Percentiles rank a stretch among this genome's conserved stretches.
These are phyloP conservation scores for Hyaena hyaena DNA, from an alignment of 2,113 vertebrate genomes.

Conservation along the genomic window DNA sequence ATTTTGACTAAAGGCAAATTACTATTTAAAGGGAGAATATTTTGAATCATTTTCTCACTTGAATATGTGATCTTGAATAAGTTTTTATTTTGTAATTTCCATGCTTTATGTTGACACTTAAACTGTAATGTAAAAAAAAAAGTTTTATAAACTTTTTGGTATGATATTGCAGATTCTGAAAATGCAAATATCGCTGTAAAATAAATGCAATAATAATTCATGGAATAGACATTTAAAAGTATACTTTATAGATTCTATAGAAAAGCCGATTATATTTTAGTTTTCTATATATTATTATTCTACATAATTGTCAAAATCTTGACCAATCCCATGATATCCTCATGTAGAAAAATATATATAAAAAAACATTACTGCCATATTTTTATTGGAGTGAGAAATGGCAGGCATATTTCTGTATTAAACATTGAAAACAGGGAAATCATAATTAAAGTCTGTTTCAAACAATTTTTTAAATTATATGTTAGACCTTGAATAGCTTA, in stretches of 20 bases:
- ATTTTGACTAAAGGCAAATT: neutral
- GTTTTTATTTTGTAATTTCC: neutral
- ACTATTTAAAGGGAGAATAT: neutral
- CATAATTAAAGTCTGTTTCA: neutral
- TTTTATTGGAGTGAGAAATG: neutral
- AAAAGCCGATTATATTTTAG: neutral
- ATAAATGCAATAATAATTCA: neutral
- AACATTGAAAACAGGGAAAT: constrained; percentile 9
- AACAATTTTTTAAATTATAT: neutral
- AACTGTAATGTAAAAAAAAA: neutral
- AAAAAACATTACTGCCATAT: neutral
- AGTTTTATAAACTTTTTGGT: neutral
- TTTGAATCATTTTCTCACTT: neutral
- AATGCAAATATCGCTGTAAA: neutral
- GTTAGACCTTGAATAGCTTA: neutral
- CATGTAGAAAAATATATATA: neutral
- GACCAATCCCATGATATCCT: neutral
- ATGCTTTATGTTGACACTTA: neutral
- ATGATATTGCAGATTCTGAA: neutral
- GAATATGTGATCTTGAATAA: neutral
- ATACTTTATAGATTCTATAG: constrained; percentile 12
- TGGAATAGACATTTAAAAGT: neutral
- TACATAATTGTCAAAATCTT: neutral
- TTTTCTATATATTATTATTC: neutral
- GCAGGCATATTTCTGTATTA: neutral